These are phyloP conservation scores for Toxotes chatareus DNA, from an alignment of 2,113 vertebrate genomes.

Conservation along the genomic window DNA sequence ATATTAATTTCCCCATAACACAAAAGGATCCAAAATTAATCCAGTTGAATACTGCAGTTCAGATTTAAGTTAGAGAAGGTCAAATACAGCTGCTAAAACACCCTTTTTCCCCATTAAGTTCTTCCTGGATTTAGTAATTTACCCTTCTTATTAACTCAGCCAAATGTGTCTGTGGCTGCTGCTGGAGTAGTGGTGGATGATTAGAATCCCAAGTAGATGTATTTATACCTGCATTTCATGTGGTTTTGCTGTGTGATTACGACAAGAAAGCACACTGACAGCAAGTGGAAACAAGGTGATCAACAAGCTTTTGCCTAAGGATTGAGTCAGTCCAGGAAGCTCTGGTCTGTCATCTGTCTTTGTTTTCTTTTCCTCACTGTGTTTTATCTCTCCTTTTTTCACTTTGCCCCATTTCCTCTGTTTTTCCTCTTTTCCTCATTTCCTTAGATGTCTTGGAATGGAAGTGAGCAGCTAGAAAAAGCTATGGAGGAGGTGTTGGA, in stretches of 20 bases:
- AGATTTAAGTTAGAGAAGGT: not conserved
- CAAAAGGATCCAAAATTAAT: not conserved
- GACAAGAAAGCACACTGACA: not conserved
- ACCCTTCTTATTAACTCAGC: not conserved
- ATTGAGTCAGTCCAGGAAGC: constrained; percentile 14
- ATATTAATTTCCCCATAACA: not conserved
- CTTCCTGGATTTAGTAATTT: not conserved
- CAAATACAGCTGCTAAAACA: not conserved
- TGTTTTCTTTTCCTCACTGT: not conserved
- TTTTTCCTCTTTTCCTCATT: not conserved
- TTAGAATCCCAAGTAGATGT: not conserved
- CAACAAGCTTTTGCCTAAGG: not conserved
- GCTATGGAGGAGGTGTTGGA: constrained; percentile 94
- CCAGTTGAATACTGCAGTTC: no score
- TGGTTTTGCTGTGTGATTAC: not conserved
- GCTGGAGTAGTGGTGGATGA: not conserved
- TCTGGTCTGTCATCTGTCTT: constrained; percentile 10
- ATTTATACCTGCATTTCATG: not conserved
- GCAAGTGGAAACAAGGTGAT: not conserved
- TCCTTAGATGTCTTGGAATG: constrained; percentile 90
- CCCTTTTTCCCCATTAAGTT: not conserved
- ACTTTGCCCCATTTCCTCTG: not conserved
- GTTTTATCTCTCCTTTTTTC: not conserved
- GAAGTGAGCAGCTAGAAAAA: constrained; percentile 92
- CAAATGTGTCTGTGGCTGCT: not conserved